Evolutionary conservation across 2,797 vertebrate genomes (phyloP).

Genomic region (Paramormyrops hopkinsi): DNA sequence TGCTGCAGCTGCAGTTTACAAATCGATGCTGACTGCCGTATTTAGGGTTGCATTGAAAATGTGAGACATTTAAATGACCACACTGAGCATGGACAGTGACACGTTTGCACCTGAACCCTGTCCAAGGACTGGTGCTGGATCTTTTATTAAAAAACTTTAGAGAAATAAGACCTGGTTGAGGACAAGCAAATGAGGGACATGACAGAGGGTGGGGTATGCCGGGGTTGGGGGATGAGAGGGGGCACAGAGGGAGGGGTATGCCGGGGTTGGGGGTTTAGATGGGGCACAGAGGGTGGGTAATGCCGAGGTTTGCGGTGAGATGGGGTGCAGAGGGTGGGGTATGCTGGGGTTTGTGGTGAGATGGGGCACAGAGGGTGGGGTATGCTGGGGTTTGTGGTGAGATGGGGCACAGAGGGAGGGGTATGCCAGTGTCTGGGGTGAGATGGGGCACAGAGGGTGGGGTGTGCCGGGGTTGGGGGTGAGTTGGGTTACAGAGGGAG

Average conservation of each 20-base stretch:
- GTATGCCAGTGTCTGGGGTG: not conserved
- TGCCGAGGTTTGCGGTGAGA: not conserved
- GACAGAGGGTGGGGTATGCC: not conserved
- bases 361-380: constrained; percentile 17
- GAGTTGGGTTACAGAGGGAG: constrained; percentile 20
- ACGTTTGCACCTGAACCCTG: not conserved
- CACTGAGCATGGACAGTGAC: not conserved
- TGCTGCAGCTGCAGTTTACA: not conserved
- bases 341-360: not conserved
- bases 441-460: not conserved
- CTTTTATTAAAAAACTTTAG: not conserved
- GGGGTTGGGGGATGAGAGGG: not conserved
- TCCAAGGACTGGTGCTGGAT: not conserved
- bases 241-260: constrained; percentile 17
- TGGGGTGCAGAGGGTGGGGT: constrained; percentile 17
- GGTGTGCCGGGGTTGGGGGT: too few species aligned
- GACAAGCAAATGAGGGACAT: not conserved
- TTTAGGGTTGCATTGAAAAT: not conserved
- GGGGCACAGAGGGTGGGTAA: not conserved
- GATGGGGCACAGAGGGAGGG: not conserved
- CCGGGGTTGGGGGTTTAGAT: too few species aligned
- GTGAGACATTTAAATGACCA: not conserved
- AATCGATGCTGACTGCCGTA: not conserved
- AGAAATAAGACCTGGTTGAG: constrained; percentile 29
- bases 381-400: not conserved